Percentiles rank a stretch among this genome's conserved stretches.
phyloP scores from a whole-genome alignment of 2,888 invertebrate genomes.

The Sicus ferrugineus region DNA sequence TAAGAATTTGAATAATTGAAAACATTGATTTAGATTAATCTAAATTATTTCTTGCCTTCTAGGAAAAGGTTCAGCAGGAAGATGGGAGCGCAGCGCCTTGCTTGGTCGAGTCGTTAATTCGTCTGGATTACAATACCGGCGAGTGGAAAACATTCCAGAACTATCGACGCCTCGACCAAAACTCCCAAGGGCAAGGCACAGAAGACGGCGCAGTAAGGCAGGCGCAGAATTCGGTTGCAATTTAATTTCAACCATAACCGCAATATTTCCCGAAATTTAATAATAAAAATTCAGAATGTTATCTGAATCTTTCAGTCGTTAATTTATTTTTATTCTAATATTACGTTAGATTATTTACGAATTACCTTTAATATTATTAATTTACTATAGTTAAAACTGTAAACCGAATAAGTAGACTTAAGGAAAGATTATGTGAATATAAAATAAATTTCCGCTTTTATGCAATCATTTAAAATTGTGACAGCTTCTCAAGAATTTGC shows the following conservation, averaged over 20 bases:
- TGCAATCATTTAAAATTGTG: too few species aligned
- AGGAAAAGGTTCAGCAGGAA: slow-evolving; percentile 84
- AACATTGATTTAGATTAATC: background rate
- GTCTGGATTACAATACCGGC: slow-evolving; percentile 97
- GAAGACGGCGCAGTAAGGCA: slow-evolving; percentile 48
- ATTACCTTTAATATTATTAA: slow-evolving; percentile 29
- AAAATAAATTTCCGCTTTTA: slow-evolving; percentile 21
- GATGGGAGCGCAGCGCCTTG: slow-evolving; percentile 77
- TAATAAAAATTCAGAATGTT: background rate
- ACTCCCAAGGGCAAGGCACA: slow-evolving; percentile 47
- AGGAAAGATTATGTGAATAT: slow-evolving; percentile 27
- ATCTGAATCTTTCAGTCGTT: slow-evolving; percentile 25
- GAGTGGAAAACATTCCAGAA: slow-evolving; percentile 97
- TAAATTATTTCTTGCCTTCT: background rate
- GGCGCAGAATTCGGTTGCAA: slow-evolving; percentile 56
- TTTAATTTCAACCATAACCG: slow-evolving; percentile 44
- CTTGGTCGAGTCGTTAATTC: slow-evolving; percentile 87
- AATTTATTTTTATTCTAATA: slow-evolving; percentile 27
- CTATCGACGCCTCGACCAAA: slow-evolving; percentile 76
- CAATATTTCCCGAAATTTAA: slow-evolving; percentile 25
- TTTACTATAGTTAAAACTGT: slow-evolving; percentile 25
- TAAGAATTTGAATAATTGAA: too few species aligned
- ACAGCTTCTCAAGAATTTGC: too few species aligned
- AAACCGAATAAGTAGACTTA: slow-evolving; percentile 7
- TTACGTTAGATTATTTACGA: slow-evolving; percentile 22